A percentile compares a stretch with the other conserved stretches of the same genome.
Evolutionary conservation across 2,888 invertebrate genomes (phyloP).

Genomic region (Andricus curvator): DNA sequence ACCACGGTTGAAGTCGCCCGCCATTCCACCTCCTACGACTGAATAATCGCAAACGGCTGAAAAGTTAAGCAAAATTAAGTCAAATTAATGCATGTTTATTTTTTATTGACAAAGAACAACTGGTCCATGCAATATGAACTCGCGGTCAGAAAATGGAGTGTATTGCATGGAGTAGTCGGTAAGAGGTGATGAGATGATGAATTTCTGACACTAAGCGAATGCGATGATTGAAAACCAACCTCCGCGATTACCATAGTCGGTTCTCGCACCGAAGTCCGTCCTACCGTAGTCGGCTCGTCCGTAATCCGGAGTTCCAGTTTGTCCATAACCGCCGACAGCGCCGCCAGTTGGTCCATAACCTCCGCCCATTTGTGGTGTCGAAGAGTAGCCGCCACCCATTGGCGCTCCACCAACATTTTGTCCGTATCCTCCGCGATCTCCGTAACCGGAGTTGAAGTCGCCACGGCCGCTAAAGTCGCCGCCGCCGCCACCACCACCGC

Average conservation of each 20-base stretch:
- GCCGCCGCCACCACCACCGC: conserved; percentile 63
- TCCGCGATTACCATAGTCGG: conserved; percentile 71
- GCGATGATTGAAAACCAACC: conserved; percentile 51
- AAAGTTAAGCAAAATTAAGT: background rate
- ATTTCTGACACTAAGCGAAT: background rate
- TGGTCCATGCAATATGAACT: too few relatives aligned
- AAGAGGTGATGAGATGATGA: too few relatives aligned
- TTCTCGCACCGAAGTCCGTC: conserved; percentile 72
- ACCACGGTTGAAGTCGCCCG: conserved; percentile 73
- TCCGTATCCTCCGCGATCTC: conserved; percentile 73
- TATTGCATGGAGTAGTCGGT: too few relatives aligned
- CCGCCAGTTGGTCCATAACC: conserved; percentile 74
- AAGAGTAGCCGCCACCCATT: conserved; percentile 75
- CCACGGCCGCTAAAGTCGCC: conserved; percentile 74
- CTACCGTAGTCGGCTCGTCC: conserved; percentile 74
- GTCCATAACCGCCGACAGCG: conserved; percentile 73
- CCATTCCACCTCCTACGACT: conserved; percentile 72
- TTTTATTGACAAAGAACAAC: too few relatives aligned
- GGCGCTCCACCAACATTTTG: conserved; percentile 73
- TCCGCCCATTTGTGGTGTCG: conserved; percentile 72
- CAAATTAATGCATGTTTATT: background rate
- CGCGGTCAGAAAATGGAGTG: too few relatives aligned
- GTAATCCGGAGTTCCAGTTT: conserved; percentile 73
- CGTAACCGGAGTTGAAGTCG: conserved; percentile 74
- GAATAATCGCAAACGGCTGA: conserved; percentile 63